Evolutionary conservation across 1,140 invertebrate species (phyloP).

Genomic region (Protaetia brevitarsis): DNA sequence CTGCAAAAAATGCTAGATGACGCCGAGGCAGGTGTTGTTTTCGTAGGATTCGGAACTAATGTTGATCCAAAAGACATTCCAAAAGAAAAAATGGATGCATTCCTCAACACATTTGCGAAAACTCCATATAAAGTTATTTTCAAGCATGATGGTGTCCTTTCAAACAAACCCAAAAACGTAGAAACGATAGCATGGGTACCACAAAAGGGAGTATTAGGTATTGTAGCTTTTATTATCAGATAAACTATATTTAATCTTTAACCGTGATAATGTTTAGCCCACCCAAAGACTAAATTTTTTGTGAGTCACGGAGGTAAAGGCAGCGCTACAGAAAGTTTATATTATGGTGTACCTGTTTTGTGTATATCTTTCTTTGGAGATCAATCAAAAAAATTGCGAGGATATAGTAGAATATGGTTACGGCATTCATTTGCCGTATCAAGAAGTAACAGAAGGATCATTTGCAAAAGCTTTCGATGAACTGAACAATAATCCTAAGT

Average conservation of each 20-base stretch:
- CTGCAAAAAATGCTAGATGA: neutral
- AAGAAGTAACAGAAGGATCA: neutral
- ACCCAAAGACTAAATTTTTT: constrained; percentile 55
- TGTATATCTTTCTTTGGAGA: constrained; percentile 64
- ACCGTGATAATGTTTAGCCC: constrained; percentile 39
- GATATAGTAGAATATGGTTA: neutral
- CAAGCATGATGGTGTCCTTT: neutral
- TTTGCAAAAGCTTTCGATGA: constrained; percentile 1
- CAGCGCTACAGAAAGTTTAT: constrained; percentile 64
- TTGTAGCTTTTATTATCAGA: neutral
- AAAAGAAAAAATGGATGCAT: neutral
- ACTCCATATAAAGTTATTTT: neutral
- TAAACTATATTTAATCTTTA: neutral
- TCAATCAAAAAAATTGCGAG: constrained; percentile 47
- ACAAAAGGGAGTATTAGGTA: constrained; percentile 4
- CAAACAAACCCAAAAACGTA: constrained; percentile 23
- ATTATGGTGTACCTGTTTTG: constrained; percentile 62
- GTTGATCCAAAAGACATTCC: neutral
- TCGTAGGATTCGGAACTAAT: constrained; percentile 2
- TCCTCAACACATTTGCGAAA: neutral
- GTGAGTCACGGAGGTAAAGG: constrained; percentile 66
- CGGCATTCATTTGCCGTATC: neutral
- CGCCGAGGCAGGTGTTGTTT: constrained; percentile 1
- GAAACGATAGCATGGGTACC: constrained; percentile 25
- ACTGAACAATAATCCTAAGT: neutral